These are phyloP conservation scores for Sebastes taczanowskii DNA, from an alignment of 2,797 vertebrate genomes.

Conservation along the genomic window DNA sequence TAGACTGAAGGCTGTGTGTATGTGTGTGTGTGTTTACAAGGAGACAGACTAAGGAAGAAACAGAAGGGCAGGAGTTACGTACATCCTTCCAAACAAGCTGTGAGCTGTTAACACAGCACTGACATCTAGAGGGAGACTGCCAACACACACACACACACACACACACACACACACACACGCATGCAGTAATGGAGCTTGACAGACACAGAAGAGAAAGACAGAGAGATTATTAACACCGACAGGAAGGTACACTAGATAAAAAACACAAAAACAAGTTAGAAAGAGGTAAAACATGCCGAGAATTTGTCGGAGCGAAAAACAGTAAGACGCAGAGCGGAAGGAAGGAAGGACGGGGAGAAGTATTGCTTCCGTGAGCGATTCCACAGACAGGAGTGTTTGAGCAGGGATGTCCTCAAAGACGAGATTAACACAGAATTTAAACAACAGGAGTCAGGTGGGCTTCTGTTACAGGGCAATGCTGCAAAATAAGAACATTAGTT, in stretches of 20 bases:
- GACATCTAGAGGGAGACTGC: slow-evolving; percentile 77
- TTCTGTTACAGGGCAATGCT: background rate
- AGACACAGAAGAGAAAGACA: slow-evolving; percentile 8
- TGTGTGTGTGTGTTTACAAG: slow-evolving; percentile 11
- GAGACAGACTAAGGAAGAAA: slow-evolving; percentile 5
- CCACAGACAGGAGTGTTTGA: slow-evolving; percentile 46
- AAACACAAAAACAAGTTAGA: slow-evolving; percentile 27
- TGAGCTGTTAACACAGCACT: slow-evolving; percentile 67
- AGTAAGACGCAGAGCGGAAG: slow-evolving; percentile 10
- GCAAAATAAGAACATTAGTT: background rate
- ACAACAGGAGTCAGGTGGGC: slow-evolving; percentile 1
- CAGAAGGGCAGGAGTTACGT: slow-evolving; percentile 11
- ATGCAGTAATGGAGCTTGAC: background rate
- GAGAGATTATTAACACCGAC: slow-evolving; percentile 25
- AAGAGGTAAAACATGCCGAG: slow-evolving; percentile 24
- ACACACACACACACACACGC: background rate
- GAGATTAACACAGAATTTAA: slow-evolving; percentile 28
- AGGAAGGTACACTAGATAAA: slow-evolving; percentile 27
- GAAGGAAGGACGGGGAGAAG: slow-evolving; percentile 43
- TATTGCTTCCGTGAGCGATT: slow-evolving; percentile 56
- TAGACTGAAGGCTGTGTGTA: background rate
- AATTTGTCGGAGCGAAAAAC: slow-evolving; percentile 24
- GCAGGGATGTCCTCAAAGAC: slow-evolving; percentile 42
- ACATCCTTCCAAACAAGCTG: slow-evolving; percentile 46
- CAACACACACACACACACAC: slow-evolving; percentile 24